A percentile compares a stretch with the other conserved stretches of the same genome.
phyloP scores from a whole-genome alignment of 2,888 invertebrate species.

The Tiliacea aurago region DNA sequence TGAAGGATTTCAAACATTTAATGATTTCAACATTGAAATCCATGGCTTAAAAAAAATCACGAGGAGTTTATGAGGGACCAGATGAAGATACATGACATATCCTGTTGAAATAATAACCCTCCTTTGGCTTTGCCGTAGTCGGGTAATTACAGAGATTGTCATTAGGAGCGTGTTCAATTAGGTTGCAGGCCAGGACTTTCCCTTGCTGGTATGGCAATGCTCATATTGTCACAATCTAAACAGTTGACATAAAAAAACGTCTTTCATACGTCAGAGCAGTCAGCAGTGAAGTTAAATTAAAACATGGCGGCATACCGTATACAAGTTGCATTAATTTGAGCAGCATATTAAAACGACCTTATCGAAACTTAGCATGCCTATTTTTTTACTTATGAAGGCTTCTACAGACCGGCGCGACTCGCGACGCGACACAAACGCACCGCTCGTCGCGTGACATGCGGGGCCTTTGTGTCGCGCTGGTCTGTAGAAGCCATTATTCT shows the following conservation, averaged over 20 bases:
- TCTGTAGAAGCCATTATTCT: no score
- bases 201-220: neutral
- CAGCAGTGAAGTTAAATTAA: slow-evolving; percentile 32
- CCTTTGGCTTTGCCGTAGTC: neutral
- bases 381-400: no score
- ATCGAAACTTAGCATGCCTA: neutral
- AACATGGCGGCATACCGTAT: slow-evolving; percentile 26
- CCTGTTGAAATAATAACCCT: neutral
- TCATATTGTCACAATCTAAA: slow-evolving; percentile 5
- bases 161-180: neutral
- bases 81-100: neutral
- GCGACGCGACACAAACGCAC: no score
- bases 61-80: neutral
- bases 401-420: no score
- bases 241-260: slow-evolving; percentile 20
- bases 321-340: neutral
- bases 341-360: neutral
- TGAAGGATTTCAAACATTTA: no score
- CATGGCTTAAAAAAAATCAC: neutral
- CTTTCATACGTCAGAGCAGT: slow-evolving; percentile 36
- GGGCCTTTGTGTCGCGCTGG: no score
- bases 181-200: neutral
- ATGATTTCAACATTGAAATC: no score
- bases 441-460: no score
- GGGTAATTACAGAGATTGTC: neutral